Percentiles rank a stretch among this genome's conserved stretches.
Conservation (phyloP, 2,113 vertebrate genomes). For the Myocastor coypus region DNA sequence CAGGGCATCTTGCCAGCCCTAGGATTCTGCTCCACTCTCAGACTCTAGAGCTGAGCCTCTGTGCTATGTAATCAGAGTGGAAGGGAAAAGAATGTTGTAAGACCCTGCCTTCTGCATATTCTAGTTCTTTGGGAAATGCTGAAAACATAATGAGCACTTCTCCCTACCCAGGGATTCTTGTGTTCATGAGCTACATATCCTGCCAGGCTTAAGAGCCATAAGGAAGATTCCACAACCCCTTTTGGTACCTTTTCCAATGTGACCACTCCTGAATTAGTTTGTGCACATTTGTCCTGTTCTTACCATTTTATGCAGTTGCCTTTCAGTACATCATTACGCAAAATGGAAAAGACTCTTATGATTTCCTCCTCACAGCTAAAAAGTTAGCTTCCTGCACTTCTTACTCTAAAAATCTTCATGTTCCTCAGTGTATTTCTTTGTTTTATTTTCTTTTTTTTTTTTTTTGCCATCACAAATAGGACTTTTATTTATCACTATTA, state of each 20-base stretch:
- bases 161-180: not conserved
- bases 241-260: not conserved
- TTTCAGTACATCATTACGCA: not conserved
- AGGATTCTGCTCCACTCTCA: too few species aligned
- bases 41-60: not conserved
- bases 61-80: not conserved
- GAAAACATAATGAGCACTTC: not conserved
- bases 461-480: too few species aligned
- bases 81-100: not conserved
- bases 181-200: not conserved
- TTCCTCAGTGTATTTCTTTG: too few species aligned
- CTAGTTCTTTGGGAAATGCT: not conserved
- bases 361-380: not conserved
- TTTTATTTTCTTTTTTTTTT: too few species aligned
- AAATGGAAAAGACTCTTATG: not conserved
- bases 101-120: not conserved
- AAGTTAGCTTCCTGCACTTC: not conserved
- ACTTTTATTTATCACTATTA: too few species aligned
- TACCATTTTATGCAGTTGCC: not conserved
- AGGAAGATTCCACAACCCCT: not conserved
- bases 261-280: not conserved
- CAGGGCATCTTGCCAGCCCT: not conserved
- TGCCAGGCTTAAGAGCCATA: not conserved
- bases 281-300: not conserved
- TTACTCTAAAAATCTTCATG: too few species aligned